Percentiles rank a stretch among this genome's conserved stretches.
Evolutionary conservation across 2,888 invertebrate species (phyloP).

Genomic region (Macaria notata): DNA sequence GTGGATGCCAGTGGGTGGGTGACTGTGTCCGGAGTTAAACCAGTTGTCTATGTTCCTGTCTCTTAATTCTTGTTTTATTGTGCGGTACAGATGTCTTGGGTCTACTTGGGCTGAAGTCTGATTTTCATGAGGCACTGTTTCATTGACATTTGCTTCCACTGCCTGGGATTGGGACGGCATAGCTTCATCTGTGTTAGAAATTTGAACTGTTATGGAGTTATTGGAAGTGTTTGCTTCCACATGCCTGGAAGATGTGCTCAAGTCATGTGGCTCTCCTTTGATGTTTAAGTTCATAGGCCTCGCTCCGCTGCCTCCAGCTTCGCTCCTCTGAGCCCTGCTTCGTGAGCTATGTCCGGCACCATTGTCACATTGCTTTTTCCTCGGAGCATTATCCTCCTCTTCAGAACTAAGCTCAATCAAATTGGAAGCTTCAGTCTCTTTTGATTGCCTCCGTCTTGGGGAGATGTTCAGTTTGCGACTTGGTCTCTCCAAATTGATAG

Average conservation of each 20-base stretch:
- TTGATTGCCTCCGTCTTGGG: constrained; percentile 66
- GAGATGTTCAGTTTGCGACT: constrained; percentile 73
- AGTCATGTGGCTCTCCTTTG: constrained; percentile 58
- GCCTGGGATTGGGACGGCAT: constrained; percentile 29
- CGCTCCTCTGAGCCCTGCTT: constrained; percentile 13
- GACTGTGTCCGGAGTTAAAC: constrained; percentile 29
- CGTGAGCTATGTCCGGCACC: constrained; percentile 34
- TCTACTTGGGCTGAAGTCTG: not conserved
- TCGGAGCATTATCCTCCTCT: constrained; percentile 70
- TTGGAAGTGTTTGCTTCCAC: constrained; percentile 33
- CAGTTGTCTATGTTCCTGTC: constrained; percentile 32
- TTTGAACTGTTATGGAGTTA: constrained; percentile 19
- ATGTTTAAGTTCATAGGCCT: constrained; percentile 43
- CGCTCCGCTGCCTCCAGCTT: constrained; percentile 29
- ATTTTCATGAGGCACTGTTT: not conserved
- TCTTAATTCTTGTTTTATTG: constrained; percentile 46
- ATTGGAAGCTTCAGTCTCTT: constrained; percentile 62
- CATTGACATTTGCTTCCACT: constrained; percentile 1
- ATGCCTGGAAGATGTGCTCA: constrained; percentile 37
- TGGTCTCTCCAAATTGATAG: constrained; percentile 59
- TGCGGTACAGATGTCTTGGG: not conserved
- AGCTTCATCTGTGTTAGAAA: constrained; percentile 33
- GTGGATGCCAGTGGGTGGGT: constrained; percentile 39
- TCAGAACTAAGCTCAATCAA: constrained; percentile 77
- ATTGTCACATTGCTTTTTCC: constrained; percentile 56